Evolutionary conservation across 2,888 invertebrate species (phyloP).

Genomic region (Ernsta delagoae): DNA sequence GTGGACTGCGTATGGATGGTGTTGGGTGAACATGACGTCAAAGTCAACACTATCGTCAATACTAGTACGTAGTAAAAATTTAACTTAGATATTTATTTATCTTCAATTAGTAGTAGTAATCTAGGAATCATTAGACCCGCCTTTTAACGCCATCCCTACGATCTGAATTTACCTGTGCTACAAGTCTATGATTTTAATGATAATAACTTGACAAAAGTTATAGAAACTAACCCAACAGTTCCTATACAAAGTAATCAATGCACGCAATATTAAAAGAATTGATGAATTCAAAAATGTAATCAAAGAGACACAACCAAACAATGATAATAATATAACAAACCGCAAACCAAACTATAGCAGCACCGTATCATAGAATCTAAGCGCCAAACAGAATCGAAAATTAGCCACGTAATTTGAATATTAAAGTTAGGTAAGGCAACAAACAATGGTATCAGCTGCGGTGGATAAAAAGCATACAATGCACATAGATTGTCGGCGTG

Average conservation of each 20-base stretch:
- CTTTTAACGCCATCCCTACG: too few relatives aligned
- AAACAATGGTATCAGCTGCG: slow-evolving; percentile 44
- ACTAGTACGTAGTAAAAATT: background rate
- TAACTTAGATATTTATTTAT: too few relatives aligned
- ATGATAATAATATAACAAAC: background rate
- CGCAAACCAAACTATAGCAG: background rate
- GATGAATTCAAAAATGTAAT: background rate
- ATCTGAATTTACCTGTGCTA: too few relatives aligned
- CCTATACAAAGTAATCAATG: too few relatives aligned
- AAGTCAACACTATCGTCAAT: background rate
- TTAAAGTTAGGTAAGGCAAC: slow-evolving; percentile 35
- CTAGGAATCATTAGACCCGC: too few relatives aligned
- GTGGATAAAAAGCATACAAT: slow-evolving; percentile 45
- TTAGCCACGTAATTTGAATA: slow-evolving; percentile 31
- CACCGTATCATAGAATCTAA: slow-evolving; percentile 21
- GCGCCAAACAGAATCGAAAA: slow-evolving; percentile 22
- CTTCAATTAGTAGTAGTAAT: too few relatives aligned
- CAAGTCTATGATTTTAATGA: too few relatives aligned
- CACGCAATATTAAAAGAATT: too few relatives aligned
- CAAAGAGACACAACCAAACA: background rate
- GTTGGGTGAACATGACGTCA: too few relatives aligned
- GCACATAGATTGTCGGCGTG: slow-evolving; percentile 51
- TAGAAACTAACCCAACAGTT: too few relatives aligned
- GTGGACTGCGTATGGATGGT: background rate
- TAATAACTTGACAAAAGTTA: too few relatives aligned